Evolutionary conservation across 2,797 vertebrate genomes (phyloP), one percentile per base, ranked within the genome.

Genomic region (Spinus pinus): DNA sequence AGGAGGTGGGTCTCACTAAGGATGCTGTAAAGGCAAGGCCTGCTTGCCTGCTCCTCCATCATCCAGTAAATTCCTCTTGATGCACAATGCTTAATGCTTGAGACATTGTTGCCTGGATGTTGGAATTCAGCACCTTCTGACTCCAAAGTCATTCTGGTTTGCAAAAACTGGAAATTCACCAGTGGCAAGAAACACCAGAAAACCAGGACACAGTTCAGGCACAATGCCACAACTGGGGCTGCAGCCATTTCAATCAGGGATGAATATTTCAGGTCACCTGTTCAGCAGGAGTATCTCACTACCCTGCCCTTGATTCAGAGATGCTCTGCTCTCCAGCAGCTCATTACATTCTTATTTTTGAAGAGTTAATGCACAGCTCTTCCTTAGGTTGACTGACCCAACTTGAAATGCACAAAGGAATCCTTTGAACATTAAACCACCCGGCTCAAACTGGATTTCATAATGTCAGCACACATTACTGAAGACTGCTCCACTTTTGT

Each of bases 151-250:
- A 70, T 60, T 88, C 14, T 23, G 35, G 19, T 33, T 80, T 66
- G 24, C 1, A 6, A 17, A 81, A 94, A 44, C 12, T 31, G 22
- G 35, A 56, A 74, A 79, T 31, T 42, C 41, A 54, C 7, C 44
- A 31, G n/a, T 13, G 18, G 30, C 41, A 57, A 3, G 6, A 64
- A 86, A 49, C 33, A 69, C 9, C 13, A 39, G 12, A 80, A 44
- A 60, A 53, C 2, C 14, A 61, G 64, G 50, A 75, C 53, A 60
- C 0, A 1, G n/a, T 27, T 81, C 11, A 17, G 3, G 18, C 41
- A 60, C 61, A 93, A 88, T 12, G 7, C 39, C 3, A 4, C 0
- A 0, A 28, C 35, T 42, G 20, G 19, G 31, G 8, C 35, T 42
- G 13, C 16, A 47, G 14, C 50, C 24, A 23, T 57, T 74, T 54